phyloP scores from a whole-genome alignment of 2,888 invertebrate species.

The Epinotia brunnichana region DNA sequence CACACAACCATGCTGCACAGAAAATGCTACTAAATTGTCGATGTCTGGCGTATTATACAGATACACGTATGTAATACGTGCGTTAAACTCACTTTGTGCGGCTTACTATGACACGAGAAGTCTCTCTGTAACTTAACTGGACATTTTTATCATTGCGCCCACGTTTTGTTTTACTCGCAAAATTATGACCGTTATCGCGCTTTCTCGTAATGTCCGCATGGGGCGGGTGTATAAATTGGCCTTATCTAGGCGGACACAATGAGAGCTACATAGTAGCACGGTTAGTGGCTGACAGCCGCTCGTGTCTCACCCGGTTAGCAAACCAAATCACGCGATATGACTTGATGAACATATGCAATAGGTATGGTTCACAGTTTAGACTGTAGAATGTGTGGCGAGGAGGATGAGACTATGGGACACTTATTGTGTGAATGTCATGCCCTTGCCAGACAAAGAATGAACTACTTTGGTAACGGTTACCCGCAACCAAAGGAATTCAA shows the following conservation, averaged over 20 bases:
- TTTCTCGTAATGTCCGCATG: slow-evolving; percentile 49
- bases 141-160: slow-evolving; percentile 29
- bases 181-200: slow-evolving; percentile 48
- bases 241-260: slow-evolving; percentile 61
- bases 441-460: no score
- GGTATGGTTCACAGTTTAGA: no score
- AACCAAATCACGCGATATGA: slow-evolving; percentile 72
- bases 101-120: not conserved
- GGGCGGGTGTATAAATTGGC: slow-evolving; percentile 51
- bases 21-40: no score
- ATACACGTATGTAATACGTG: no score
- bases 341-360: slow-evolving; percentile 43
- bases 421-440: no score
- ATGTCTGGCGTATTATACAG: no score
- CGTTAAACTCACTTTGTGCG: not conserved
- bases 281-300: slow-evolving; percentile 60
- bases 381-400: no score
- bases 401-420: no score
- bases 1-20: no score
- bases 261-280: slow-evolving; percentile 56
- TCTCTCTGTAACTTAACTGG: not conserved
- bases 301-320: slow-evolving; percentile 67
- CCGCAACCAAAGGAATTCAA: no score
- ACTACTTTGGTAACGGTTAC: no score
- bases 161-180: slow-evolving; percentile 34